Conservation (phyloP, 2,113 vertebrate genomes). For the Semicossyphus pulcher region DNA sequence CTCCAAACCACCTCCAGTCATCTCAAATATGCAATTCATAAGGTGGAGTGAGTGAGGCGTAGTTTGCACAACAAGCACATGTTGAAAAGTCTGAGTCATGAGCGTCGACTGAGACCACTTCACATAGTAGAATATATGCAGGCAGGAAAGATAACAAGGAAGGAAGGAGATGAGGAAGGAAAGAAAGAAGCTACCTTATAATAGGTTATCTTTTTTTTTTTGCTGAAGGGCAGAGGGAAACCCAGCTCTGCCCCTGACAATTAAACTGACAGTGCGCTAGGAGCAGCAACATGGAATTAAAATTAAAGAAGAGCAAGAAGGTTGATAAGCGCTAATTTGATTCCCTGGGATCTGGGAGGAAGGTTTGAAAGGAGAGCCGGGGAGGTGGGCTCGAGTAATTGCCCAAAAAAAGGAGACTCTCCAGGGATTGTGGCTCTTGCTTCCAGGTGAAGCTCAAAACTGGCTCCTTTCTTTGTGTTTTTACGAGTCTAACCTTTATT, state of each 20-base stretch:
- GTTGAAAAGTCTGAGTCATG: background rate
- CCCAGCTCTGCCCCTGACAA: constrained; percentile 7
- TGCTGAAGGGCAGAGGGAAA: constrained; percentile 7
- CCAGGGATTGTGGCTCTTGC: constrained; percentile 45
- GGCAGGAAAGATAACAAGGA: background rate
- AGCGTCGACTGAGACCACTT: constrained; percentile 1
- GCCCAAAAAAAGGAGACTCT: constrained; percentile 40
- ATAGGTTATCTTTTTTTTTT: background rate
- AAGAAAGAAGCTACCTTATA: background rate
- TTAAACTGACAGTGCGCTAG: constrained; percentile 19
- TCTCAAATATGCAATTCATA: constrained; percentile 32
- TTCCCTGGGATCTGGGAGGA: constrained; percentile 40
- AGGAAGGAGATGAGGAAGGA: background rate
- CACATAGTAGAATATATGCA: background rate
- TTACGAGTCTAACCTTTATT: background rate
- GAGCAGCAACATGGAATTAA: constrained; percentile 38
- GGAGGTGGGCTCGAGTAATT: constrained; percentile 46
- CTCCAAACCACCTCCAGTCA: constrained; percentile 8
- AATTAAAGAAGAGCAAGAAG: constrained; percentile 51
- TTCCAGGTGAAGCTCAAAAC: constrained; percentile 46
- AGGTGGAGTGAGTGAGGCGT: background rate
- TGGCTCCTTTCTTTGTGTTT: background rate
- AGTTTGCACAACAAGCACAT: background rate
- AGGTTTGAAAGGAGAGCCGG: constrained; percentile 32
- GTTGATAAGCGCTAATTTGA: constrained; percentile 54